Base-by-base conservation (phyloP, 1,140 invertebrate genomes). In the Pentalonia nigronervosa region DNA sequence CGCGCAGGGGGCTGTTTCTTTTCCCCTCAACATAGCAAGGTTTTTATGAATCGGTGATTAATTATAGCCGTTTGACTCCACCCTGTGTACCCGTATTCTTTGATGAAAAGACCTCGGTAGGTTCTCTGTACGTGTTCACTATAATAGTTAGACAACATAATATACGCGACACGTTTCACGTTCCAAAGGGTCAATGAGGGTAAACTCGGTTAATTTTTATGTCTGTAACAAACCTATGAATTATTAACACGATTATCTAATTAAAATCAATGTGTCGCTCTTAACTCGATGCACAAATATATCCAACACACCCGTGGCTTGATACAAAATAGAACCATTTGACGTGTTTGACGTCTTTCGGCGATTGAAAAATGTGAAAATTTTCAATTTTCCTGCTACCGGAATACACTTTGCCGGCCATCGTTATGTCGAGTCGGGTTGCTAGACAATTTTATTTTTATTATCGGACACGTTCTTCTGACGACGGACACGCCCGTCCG, bases 31-130 rank as follows among this genome's bases (percentile, higher is more conserved):
- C 41, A 30, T 53, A 25, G 41, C 2, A 9, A 45, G 90, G 7
- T 92, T 48, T 83, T 91, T 83, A 41, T 48, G 67, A 91, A 91
- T 91, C 11, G 76, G 67, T 81, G 91, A 92, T 92, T 92, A 92
- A 92, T 92, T 92, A 92, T 83, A 56, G 88, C 34, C 50, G 6
- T 53, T 41, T 56, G 88, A 89, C 88, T 89, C 50, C 88, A 89
- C 88, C 88, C 88, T 53, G 50, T 53, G 50, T 56, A 25, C 50
- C 88, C 50, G 88, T 89, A 48, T 88, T 88, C 86, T 50, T 88
- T 89, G 9, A 56, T 34, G 88, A 56, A 56, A 76, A 56, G n/a
- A 89, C 17, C 41, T 2, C n/a, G 34, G 34, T 89, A 89, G 50
- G 34, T n/a, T 56, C 36, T 89, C 88, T 56, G 34, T 89, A 41